A percentile compares a stretch with the other conserved stretches of the same genome.
Conservation (phyloP, 2,888 invertebrate genomes). For the Brachynemurus nebulosus region DNA sequence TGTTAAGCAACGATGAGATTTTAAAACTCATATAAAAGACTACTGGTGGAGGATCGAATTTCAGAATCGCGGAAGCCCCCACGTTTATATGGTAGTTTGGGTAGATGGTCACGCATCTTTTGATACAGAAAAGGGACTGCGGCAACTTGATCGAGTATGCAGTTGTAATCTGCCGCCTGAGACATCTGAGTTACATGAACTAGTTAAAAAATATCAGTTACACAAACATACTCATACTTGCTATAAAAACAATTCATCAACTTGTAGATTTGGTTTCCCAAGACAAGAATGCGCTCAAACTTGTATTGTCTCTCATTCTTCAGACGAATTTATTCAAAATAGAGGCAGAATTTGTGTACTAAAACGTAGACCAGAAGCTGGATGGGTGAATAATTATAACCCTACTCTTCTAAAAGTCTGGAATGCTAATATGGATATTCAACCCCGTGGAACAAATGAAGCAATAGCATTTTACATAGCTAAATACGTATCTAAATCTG, state of each 20-base stretch:
- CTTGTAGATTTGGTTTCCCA: slow-evolving; percentile 17
- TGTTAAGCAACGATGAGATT: slow-evolving; percentile 7
- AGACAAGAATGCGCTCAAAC: slow-evolving; percentile 11
- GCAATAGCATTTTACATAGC: slow-evolving; percentile 16
- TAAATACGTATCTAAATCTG: slow-evolving; percentile 14
- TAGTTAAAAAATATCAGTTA: slow-evolving; percentile 11
- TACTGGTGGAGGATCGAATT: slow-evolving; percentile 15
- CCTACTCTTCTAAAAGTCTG: slow-evolving; percentile 13
- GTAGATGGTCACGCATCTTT: slow-evolving; percentile 10
- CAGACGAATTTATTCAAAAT: slow-evolving; percentile 13
- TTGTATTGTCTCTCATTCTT: slow-evolving; percentile 9
- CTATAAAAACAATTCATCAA: slow-evolving; percentile 11
- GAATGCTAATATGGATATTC: slow-evolving; percentile 22
- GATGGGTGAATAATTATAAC: slow-evolving; percentile 19
- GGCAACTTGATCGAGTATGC: slow-evolving; percentile 5
- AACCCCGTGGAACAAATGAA: slow-evolving; percentile 20
- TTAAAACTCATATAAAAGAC: slow-evolving; percentile 8
- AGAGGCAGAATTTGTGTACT: slow-evolving; percentile 10
- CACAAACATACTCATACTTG: slow-evolving; percentile 17
- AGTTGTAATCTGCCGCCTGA: slow-evolving; percentile 10
- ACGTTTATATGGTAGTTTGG: slow-evolving; percentile 8
- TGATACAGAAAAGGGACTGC: slow-evolving; percentile 17
- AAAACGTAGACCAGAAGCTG: slow-evolving; percentile 11
- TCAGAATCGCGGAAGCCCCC: slow-evolving; percentile 19
- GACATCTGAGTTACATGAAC: slow-evolving; percentile 11